phyloP scores from a whole-genome alignment of 35 echinoderm and acorn worm genomes.

The Amphiura filiformis region DNA sequence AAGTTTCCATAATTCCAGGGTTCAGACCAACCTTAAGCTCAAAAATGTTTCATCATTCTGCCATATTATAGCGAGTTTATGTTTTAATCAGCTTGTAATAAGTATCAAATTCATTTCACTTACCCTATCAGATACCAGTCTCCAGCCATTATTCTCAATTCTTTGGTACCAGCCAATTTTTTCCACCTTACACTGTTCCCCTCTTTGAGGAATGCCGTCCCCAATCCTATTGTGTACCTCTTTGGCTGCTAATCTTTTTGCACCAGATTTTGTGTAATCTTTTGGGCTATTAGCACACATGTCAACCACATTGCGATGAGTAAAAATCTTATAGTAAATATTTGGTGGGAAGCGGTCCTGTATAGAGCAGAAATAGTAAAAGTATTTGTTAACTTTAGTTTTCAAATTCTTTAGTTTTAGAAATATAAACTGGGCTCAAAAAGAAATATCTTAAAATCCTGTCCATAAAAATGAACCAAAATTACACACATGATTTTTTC shows the following conservation, averaged over 20 bases:
- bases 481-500: too few relatives aligned
- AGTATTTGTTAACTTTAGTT: too few relatives aligned
- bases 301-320: conserved; percentile 88
- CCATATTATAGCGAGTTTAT: too few relatives aligned
- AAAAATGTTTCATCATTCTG: too few relatives aligned
- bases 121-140: conserved; percentile 96
- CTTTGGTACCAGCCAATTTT: conserved; percentile 87
- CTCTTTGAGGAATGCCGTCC: neutral
- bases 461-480: too few relatives aligned
- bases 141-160: conserved; percentile 98
- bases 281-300: conserved; percentile 99
- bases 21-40: too few relatives aligned
- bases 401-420: too few relatives aligned
- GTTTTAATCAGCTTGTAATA: too few relatives aligned
- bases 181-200: neutral
- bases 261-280: conserved; percentile 75
- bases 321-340: conserved; percentile 99
- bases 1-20: too few relatives aligned
- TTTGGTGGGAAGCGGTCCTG: conserved; percentile 89
- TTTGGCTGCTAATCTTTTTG: conserved; percentile 72
- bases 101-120: neutral
- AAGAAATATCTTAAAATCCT: too few relatives aligned
- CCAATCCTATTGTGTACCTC: conserved; percentile 88
- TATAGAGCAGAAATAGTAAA: too few relatives aligned
- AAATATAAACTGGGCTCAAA: too few relatives aligned